Evolutionary conservation across 2,797 vertebrate species (phyloP).

Genomic region (Pipistrellus pipistrellus): DNA sequence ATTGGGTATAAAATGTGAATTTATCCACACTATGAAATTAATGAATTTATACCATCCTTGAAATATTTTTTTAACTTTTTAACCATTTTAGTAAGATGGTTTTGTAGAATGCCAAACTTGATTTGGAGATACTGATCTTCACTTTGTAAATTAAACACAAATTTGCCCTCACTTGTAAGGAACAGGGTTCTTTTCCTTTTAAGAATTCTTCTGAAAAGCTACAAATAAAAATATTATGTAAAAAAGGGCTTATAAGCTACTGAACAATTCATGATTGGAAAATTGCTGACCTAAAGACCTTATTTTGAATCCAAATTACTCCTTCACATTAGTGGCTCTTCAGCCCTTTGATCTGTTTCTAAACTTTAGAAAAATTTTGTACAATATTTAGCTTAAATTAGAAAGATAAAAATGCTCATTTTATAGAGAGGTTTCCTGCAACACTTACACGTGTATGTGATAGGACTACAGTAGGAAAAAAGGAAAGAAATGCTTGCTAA

Average conservation of each 20-base stretch:
- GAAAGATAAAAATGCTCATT: not conserved
- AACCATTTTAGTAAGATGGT: slow-evolving; percentile 69
- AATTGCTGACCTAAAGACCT: not conserved
- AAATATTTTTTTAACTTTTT: slow-evolving; percentile 77
- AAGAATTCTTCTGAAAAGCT: slow-evolving; percentile 53
- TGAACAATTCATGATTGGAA: slow-evolving; percentile 54
- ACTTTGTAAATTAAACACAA: slow-evolving; percentile 55
- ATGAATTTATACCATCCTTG: slow-evolving; percentile 55
- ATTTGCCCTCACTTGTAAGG: slow-evolving; percentile 32
- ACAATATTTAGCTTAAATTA: not conserved
- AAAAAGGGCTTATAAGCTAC: not conserved
- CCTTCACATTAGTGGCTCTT: not conserved
- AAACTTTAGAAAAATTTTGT: slow-evolving; percentile 43
- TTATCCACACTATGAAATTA: slow-evolving; percentile 68
- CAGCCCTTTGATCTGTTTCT: not conserved
- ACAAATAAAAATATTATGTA: slow-evolving; percentile 40
- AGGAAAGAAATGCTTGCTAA: slow-evolving; percentile 73
- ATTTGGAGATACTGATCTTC: slow-evolving; percentile 39
- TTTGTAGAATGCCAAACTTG: slow-evolving; percentile 74
- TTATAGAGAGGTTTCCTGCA: slow-evolving; percentile 31
- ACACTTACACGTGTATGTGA: slow-evolving; percentile 52
- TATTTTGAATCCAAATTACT: slow-evolving; percentile 37
- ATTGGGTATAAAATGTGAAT: not conserved
- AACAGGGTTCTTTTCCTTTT: not conserved
- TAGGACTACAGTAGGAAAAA: slow-evolving; percentile 12